A percentile compares a stretch with the other conserved stretches of the same genome.
phyloP scores from a whole-genome alignment of 2,797 vertebrate genomes.

The Enteromius argenteus region DNA sequence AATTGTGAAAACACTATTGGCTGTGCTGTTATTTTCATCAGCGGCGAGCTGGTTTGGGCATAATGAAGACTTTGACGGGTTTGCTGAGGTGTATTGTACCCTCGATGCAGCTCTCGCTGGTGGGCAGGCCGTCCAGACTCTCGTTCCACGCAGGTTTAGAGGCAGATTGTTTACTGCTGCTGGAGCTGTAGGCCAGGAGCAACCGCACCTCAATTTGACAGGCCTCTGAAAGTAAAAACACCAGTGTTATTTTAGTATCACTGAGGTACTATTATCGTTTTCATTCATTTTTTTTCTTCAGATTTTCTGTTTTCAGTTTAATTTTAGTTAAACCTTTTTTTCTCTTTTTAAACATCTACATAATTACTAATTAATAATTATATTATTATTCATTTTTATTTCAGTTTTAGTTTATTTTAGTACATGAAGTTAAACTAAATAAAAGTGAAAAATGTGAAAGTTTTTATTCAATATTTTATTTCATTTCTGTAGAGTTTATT shows the following conservation, averaged over 20 bases:
- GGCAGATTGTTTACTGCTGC: slow-evolving; percentile 71
- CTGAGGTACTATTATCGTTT: neutral
- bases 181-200: slow-evolving; percentile 90
- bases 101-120: slow-evolving; percentile 83
- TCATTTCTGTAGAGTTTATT: neutral
- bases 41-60: slow-evolving; percentile 94
- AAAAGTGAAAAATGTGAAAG: neutral
- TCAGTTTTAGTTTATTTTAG: neutral
- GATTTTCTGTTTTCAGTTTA: no score
- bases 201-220: slow-evolving; percentile 93
- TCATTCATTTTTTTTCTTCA: neutral
- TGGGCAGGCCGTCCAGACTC: slow-evolving; percentile 76
- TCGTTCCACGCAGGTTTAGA: slow-evolving; percentile 83
- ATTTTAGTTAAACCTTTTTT: neutral
- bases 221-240: slow-evolving; percentile 79
- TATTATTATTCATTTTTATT: neutral
- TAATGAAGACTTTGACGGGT: slow-evolving; percentile 93
- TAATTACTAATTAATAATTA: no score
- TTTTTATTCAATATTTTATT: neutral
- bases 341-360: no score
- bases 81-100: slow-evolving; percentile 95
- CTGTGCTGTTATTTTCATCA: slow-evolving; percentile 58
- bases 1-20: neutral
- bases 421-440: neutral
- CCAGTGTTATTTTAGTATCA: neutral